These are phyloP conservation scores for Drosophila longiperda DNA, from an alignment of 2,888 invertebrate species.

Conservation along the genomic window DNA sequence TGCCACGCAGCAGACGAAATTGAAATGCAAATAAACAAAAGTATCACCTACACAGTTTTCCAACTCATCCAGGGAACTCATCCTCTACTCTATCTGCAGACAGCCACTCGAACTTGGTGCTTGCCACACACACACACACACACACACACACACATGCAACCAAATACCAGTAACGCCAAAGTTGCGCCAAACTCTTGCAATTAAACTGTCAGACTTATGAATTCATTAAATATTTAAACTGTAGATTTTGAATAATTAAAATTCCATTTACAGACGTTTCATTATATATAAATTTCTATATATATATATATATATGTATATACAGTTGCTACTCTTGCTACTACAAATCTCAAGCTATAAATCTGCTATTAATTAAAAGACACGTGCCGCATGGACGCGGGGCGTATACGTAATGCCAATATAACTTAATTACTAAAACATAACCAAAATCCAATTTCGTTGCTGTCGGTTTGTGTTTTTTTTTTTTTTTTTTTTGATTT, in stretches of 20 bases:
- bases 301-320: slow-evolving; percentile 2
- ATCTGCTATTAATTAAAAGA: slow-evolving; percentile 78
- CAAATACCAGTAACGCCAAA: slow-evolving; percentile 35
- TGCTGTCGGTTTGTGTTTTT: slow-evolving; percentile 31
- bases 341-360: slow-evolving; percentile 66
- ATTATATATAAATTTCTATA: neutral
- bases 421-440: slow-evolving; percentile 80
- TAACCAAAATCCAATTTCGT: slow-evolving; percentile 68
- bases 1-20: slow-evolving; percentile 29
- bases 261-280: slow-evolving; percentile 64
- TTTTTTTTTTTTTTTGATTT: neutral
- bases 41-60: slow-evolving; percentile 38
- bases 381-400: slow-evolving; percentile 22
- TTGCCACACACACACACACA: slow-evolving; percentile 7
- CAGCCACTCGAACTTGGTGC: slow-evolving; percentile 8
- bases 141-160: slow-evolving; percentile 1
- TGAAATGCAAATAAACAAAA: slow-evolving; percentile 60
- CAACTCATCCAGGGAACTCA: neutral
- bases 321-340: slow-evolving; percentile 14
- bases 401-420: slow-evolving; percentile 73
- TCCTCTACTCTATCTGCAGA: neutral
- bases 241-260: slow-evolving; percentile 81
- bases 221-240: slow-evolving; percentile 81
- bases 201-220: slow-evolving; percentile 82
- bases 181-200: slow-evolving; percentile 75